phyloP scores from a whole-genome alignment of 2,888 invertebrate species.

The Pyrrhosoma nymphula region DNA sequence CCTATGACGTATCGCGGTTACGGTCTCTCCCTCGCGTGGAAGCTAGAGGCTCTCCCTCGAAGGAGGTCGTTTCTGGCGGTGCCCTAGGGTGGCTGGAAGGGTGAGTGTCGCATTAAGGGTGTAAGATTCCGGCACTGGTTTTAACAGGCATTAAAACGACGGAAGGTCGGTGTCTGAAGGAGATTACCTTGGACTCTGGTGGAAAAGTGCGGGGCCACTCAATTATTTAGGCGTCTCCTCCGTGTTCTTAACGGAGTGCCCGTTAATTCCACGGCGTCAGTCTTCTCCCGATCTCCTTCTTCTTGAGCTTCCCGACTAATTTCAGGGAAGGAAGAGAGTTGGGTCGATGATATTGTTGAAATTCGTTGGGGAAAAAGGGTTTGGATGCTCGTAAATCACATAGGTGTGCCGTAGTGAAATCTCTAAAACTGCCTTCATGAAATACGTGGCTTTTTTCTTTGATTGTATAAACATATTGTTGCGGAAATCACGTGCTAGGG shows the following conservation, averaged over 20 bases:
- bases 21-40: not conserved
- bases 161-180: not conserved
- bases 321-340: not conserved
- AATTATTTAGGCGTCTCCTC: not conserved
- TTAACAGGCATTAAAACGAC: constrained; percentile 6
- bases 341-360: no score
- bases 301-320: not conserved
- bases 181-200: not conserved
- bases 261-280: not conserved
- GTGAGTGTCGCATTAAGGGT: not conserved
- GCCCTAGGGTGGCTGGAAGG: not conserved
- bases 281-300: not conserved
- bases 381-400: no score
- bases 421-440: no score
- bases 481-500: no score
- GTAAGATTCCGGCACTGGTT: not conserved
- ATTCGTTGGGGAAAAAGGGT: no score
- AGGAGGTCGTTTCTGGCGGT: not conserved
- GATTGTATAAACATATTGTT: no score
- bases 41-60: not conserved
- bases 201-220: not conserved
- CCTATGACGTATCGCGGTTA: constrained; percentile 9
- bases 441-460: no score
- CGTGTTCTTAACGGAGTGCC: not conserved
- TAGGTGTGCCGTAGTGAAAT: no score